These are phyloP conservation scores for Scalopus aquaticus DNA, from an alignment of 2,113 vertebrate species.

Conservation along the genomic window DNA sequence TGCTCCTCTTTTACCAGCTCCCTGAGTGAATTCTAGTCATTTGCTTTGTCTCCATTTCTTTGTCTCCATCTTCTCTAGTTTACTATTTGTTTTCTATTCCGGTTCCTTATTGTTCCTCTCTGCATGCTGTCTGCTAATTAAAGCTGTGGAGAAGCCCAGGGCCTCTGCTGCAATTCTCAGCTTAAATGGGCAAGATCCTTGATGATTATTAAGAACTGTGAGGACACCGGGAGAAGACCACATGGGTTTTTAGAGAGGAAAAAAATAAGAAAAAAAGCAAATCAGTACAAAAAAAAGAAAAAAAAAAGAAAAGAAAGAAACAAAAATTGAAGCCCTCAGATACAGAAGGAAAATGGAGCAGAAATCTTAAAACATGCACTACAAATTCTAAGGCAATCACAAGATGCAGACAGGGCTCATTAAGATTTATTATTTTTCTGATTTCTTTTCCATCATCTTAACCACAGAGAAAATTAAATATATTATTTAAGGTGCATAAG, in stretches of 20 bases:
- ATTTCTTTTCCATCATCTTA: not conserved
- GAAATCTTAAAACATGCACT: not conserved
- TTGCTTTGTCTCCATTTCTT: slow-evolving; percentile 19
- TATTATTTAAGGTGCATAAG: not conserved
- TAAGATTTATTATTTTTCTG: slow-evolving; percentile 29
- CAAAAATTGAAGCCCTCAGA: not conserved
- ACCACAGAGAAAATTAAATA: not conserved
- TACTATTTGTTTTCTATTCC: not conserved
- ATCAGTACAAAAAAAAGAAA: not conserved
- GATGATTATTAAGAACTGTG: not conserved
- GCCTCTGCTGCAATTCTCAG: not conserved
- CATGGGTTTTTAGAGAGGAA: not conserved
- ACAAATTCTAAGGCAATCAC: not conserved
- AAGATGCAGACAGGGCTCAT: not conserved
- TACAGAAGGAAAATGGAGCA: not conserved
- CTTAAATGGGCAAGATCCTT: slow-evolving; percentile 16
- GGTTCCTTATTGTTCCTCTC: slow-evolving; percentile 12
- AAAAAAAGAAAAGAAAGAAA: not conserved
- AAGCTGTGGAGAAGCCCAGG: not conserved
- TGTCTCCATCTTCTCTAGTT: slow-evolving; percentile 43
- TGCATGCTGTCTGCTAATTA: slow-evolving; percentile 14
- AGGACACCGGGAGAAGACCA: not conserved
- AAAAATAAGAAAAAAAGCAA: not conserved
- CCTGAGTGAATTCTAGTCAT: not conserved
- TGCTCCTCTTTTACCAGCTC: not conserved